A percentile compares a stretch with the other conserved stretches of the same genome.
These are phyloP conservation scores for Hypercompe scribonia DNA, from an alignment of 2,888 invertebrate species.

Conservation along the genomic window DNA sequence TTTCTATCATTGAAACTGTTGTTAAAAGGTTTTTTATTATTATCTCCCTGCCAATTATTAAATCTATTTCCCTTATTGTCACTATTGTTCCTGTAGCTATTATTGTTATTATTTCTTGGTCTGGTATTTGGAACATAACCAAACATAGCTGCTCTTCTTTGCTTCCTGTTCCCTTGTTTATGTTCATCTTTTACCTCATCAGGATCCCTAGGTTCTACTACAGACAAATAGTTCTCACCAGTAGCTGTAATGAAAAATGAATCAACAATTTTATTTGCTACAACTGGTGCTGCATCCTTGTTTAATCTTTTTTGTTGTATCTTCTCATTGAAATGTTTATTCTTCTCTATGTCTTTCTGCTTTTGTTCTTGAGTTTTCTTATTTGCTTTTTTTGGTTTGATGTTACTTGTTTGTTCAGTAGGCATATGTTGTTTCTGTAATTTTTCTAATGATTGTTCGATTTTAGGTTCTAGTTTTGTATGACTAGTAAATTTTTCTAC, in stretches of 20 bases:
- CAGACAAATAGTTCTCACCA: conserved; percentile 79
- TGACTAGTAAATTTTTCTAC: not conserved
- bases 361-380: conserved; percentile 64
- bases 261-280: conserved; percentile 73
- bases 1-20: not conserved
- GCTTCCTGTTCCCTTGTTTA: conserved; percentile 75
- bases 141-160: conserved; percentile 81
- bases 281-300: conserved; percentile 54
- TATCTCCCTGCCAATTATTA: not conserved
- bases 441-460: not conserved
- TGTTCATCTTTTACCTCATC: conserved; percentile 81
- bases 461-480: not conserved
- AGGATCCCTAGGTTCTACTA: conserved; percentile 77
- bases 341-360: conserved; percentile 70
- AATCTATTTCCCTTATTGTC: conserved; percentile 27
- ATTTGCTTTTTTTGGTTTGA: conserved; percentile 25
- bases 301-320: conserved; percentile 70
- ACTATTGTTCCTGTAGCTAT: conserved; percentile 50
- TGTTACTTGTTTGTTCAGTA: conserved; percentile 2
- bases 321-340: conserved; percentile 76
- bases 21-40: not conserved
- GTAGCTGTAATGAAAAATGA: conserved; percentile 81
- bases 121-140: conserved; percentile 74
- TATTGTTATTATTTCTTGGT: conserved; percentile 61
- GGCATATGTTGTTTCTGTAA: not conserved